Evolutionary conservation across 2,888 invertebrate genomes (phyloP), one percentile per base, ranked within the genome.

Genomic region (Hemithea aestivaria): DNA sequence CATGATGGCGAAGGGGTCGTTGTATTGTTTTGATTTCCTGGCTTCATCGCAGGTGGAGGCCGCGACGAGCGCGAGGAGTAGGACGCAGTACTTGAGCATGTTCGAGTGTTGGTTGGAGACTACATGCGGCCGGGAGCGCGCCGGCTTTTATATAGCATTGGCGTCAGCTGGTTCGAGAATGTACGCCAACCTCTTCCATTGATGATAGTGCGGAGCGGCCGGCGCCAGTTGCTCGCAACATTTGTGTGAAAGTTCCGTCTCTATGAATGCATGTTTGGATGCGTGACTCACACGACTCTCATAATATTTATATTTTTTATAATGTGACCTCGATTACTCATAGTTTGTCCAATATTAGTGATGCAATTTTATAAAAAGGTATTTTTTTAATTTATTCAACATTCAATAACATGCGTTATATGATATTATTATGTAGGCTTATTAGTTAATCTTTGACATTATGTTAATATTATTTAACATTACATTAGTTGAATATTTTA

Each of bases 81-180:
- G 27, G 20, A 72, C 45, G 34, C 67, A 56, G 55, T 66, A 64
- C 59, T 71, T 77, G 59, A 68, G 58, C 80, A 83, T 83, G 48
- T 57, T 73, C 52, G 32, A 45, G 29, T 45, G 51, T 58, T 51
- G 49, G 60, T 68, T 63, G 68, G 61, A 58, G 56, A 56, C 53
- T 62, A 63, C 52, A 65, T 71, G 62, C 62, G 59, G 48, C 56
- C 49, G 58, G 68, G 53, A 51, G 53, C 35, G 43, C 2, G 50
- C 51, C 49, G 50, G 41, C 50, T 58, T 54, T 83, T 87, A 73
- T 85, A 85, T 85, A 85, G 78, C 64, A 66, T 77, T 63, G 60
- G 66, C 53, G 47, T 52, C 58, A 53, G 44, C 27, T 42, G 44
- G 66, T 85, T 87, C 87, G 78, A 81, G 87, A 87, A 83, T 68